Evolutionary conservation across 2,113 vertebrate genomes (phyloP).

Genomic region (Diadophis punctatus): DNA sequence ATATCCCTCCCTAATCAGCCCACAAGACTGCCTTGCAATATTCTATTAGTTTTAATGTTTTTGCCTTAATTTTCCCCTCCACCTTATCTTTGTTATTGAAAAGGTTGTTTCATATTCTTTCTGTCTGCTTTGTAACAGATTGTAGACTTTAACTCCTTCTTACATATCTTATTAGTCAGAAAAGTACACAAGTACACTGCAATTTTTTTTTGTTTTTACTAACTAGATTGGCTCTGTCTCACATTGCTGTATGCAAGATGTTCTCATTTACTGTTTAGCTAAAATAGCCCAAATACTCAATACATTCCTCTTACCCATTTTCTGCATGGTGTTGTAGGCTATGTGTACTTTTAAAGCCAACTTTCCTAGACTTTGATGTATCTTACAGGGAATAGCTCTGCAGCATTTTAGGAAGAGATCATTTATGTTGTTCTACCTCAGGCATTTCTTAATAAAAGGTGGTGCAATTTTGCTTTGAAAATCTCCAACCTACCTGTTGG

Average conservation of each 20-base stretch:
- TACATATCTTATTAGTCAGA: neutral
- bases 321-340: neutral
- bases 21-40: neutral
- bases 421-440: neutral
- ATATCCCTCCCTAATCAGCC: neutral
- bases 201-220: neutral
- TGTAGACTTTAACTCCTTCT: neutral
- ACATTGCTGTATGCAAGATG: neutral
- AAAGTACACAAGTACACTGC: neutral
- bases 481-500: neutral
- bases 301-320: neutral
- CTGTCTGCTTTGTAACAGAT: neutral
- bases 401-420: neutral
- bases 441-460: neutral
- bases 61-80: too few species aligned
- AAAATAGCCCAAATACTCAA: neutral
- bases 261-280: neutral
- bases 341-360: neutral
- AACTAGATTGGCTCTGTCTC: neutral
- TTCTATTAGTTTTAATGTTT: neutral
- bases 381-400: neutral
- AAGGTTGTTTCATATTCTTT: neutral
- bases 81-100: neutral
- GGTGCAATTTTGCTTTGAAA: neutral
- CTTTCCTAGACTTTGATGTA: neutral